A percentile compares a stretch with the other conserved stretches of the same genome.
Evolutionary conservation across 2,888 invertebrate genomes (phyloP).

Genomic region (Hirudinaria manillensis): DNA sequence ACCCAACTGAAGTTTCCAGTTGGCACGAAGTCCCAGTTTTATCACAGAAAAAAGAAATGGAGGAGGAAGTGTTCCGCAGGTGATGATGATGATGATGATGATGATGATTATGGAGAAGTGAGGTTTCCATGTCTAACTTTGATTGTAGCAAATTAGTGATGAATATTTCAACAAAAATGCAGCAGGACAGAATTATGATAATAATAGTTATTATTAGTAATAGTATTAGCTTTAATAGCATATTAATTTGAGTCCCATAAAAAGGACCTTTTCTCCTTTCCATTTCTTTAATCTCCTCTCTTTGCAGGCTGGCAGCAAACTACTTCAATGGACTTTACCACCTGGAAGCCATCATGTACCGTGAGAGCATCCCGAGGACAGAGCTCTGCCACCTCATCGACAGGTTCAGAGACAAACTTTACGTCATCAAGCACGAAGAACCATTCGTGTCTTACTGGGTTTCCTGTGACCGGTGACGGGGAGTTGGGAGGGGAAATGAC

Average conservation of each 20-base stretch:
- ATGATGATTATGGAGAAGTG: too few species aligned
- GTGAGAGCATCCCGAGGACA: constrained; percentile 9
- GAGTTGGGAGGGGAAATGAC: not conserved
- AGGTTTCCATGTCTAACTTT: too few species aligned
- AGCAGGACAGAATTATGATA: too few species aligned
- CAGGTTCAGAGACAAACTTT: constrained; percentile 20
- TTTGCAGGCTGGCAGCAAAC: constrained; percentile 1
- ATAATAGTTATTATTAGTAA: too few species aligned
- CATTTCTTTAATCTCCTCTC: not conserved
- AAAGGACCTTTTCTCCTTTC: not conserved
- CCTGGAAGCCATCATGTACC: constrained; percentile 27
- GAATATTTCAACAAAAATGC: too few species aligned
- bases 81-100: not conserved
- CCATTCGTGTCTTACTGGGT: constrained; percentile 24
- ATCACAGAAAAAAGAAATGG: too few species aligned
- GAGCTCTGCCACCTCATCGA: constrained; percentile 23
- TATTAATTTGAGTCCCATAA: too few species aligned
- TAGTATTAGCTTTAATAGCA: too few species aligned
- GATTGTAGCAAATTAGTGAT: too few species aligned
- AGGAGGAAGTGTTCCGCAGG: not conserved
- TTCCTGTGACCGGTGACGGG: not conserved
- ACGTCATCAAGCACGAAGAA: constrained; percentile 22
- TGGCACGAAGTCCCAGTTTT: too few species aligned
- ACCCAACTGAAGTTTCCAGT: too few species aligned
- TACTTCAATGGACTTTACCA: constrained; percentile 27